A percentile compares a stretch with the other conserved stretches of the same genome.
Evolutionary conservation across 2,888 invertebrate species (phyloP).

Genomic region (Bombylius discolor): DNA sequence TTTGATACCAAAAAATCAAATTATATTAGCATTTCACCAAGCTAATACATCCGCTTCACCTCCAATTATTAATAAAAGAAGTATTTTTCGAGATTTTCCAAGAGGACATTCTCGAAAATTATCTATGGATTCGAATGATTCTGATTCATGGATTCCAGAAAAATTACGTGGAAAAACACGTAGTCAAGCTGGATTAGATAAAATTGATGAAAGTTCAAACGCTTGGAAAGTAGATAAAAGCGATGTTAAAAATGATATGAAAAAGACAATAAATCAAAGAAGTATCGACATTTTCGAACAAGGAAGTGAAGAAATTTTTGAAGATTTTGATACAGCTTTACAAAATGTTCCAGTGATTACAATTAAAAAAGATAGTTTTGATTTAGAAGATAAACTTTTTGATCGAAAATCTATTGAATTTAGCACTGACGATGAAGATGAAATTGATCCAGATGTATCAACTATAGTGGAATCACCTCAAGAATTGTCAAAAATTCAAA

Average conservation of each 20-base stretch:
- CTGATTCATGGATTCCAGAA: slow-evolving; percentile 24
- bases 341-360: slow-evolving; percentile 26
- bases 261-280: slow-evolving; percentile 9
- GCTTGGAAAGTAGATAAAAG: slow-evolving; percentile 18
- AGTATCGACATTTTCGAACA: slow-evolving; percentile 32
- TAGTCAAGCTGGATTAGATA: slow-evolving; percentile 14
- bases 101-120: slow-evolving; percentile 17
- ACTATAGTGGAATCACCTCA: neutral
- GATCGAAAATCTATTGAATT: neutral
- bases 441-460: neutral
- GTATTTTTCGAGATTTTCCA: neutral
- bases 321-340: slow-evolving; percentile 31
- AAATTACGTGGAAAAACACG: slow-evolving; percentile 9
- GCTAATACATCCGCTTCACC: neutral
- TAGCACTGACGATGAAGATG: neutral
- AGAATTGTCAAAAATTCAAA: no score
- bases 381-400: neutral
- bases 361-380: neutral
- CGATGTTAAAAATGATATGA: slow-evolving; percentile 8
- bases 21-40: neutral
- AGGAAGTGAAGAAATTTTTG: slow-evolving; percentile 22
- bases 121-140: slow-evolving; percentile 22
- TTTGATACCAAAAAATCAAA: neutral
- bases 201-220: slow-evolving; percentile 17
- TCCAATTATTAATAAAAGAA: neutral